Evolutionary conservation across 2,888 invertebrate genomes (phyloP).

Genomic region (Microctonus brassicae): DNA sequence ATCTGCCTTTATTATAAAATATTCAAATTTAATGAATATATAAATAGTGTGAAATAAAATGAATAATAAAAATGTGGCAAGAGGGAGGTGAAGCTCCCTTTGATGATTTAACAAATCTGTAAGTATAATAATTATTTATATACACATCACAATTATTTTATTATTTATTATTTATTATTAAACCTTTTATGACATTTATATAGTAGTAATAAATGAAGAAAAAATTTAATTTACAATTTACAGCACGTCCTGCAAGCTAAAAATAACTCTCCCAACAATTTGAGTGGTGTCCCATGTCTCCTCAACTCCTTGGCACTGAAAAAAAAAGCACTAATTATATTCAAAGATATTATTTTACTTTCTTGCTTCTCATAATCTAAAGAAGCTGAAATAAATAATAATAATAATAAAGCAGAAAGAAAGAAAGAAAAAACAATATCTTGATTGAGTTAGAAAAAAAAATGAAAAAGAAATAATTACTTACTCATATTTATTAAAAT

Average conservation of each 20-base stretch:
- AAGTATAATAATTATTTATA: conserved; percentile 47
- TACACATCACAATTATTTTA: background rate
- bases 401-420: background rate
- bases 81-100: conserved; percentile 63
- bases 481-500: conserved; percentile 4
- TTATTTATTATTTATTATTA: background rate
- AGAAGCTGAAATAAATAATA: background rate
- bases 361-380: background rate
- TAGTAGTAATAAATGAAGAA: conserved; percentile 37
- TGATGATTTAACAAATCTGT: conserved; percentile 58
- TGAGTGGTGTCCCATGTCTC: conserved; percentile 23
- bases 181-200: background rate
- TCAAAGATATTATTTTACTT: background rate
- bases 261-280: conserved; percentile 38
- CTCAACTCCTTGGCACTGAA: conserved; percentile 4
- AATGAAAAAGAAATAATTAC: background rate
- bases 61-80: conserved; percentile 63
- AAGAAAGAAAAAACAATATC: no score
- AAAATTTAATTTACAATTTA: conserved; percentile 24
- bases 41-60: conserved; percentile 43
- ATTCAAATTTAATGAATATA: background rate
- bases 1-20: no score
- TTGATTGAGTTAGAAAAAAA: no score
- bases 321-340: conserved; percentile 34
- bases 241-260: conserved; percentile 29